Evolutionary conservation across 2,797 vertebrate species (phyloP).

Genomic region (Lepidocolaptes lacrymiger): DNA sequence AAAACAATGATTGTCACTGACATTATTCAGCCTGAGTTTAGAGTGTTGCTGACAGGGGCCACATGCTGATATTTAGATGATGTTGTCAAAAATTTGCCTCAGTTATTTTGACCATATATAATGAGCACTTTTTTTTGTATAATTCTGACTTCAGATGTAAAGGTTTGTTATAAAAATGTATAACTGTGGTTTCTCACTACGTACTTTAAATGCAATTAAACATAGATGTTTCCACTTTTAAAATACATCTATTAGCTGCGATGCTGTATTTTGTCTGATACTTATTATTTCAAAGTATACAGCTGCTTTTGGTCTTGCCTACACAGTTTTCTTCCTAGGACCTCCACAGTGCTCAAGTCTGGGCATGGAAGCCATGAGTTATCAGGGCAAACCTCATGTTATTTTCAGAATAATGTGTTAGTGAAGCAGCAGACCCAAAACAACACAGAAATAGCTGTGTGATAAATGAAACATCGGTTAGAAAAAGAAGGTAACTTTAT

Average conservation of each 20-base stretch:
- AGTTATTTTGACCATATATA: conserved; percentile 71
- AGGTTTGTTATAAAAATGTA: conserved; percentile 75
- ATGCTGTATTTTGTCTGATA: conserved; percentile 70
- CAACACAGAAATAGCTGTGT: background rate
- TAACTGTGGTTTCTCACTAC: conserved; percentile 74
- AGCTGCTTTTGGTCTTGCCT: conserved; percentile 56
- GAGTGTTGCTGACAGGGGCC: conserved; percentile 66
- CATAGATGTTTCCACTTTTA: conserved; percentile 74
- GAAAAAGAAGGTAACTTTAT: background rate
- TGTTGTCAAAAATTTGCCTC: conserved; percentile 64
- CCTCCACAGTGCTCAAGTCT: background rate
- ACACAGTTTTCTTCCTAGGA: background rate
- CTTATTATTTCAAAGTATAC: conserved; percentile 64
- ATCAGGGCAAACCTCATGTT: background rate
- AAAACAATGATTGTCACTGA: conserved; percentile 55
- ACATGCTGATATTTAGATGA: conserved; percentile 64
- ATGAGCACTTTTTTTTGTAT: conserved; percentile 76
- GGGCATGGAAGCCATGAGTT: background rate
- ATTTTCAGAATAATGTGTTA: background rate
- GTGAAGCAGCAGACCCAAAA: background rate
- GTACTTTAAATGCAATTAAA: conserved; percentile 79
- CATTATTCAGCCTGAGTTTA: conserved; percentile 66
- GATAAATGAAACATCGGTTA: background rate
- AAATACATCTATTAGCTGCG: conserved; percentile 73
- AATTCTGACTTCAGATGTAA: conserved; percentile 76